phyloP scores from a whole-genome alignment of 2,888 invertebrate species.

The Agonopterix alstromeriana region DNA sequence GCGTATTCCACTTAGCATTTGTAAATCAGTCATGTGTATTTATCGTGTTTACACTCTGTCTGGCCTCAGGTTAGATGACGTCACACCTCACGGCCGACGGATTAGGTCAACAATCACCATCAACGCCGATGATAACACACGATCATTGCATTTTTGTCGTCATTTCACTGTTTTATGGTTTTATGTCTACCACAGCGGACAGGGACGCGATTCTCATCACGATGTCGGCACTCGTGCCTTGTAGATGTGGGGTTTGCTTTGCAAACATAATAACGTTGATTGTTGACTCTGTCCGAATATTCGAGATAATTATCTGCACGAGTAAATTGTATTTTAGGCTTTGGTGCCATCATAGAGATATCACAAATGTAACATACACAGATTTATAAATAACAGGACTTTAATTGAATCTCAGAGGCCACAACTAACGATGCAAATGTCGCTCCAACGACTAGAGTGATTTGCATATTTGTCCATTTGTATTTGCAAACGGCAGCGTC shows the following conservation, averaged over 20 bases:
- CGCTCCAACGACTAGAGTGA: conserved; percentile 40
- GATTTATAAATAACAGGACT: conserved; percentile 10
- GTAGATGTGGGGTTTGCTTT: conserved; percentile 30
- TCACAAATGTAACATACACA: too few species aligned
- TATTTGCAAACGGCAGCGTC: conserved; percentile 57
- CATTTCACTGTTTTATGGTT: conserved; percentile 22
- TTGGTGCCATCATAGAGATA: too few species aligned
- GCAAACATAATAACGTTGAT: conserved; percentile 32
- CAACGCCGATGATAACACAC: conserved; percentile 20
- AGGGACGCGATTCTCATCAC: conserved; percentile 42
- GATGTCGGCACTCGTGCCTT: conserved; percentile 24
- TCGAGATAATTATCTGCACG: too few species aligned
- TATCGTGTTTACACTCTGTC: conserved; percentile 24
- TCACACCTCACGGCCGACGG: conserved; percentile 29
- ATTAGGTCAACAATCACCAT: conserved; percentile 38
- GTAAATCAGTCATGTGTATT: conserved; percentile 9
- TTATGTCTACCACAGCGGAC: conserved; percentile 31
- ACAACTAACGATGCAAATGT: conserved; percentile 40
- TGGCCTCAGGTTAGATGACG: conserved; percentile 37
- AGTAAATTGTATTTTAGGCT: too few species aligned
- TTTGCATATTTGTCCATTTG: conserved; percentile 58
- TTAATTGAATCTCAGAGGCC: conserved; percentile 17
- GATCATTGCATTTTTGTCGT: conserved; percentile 20
- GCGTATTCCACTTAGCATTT: background rate
- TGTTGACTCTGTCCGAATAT: conserved; percentile 15